Conservation (phyloP, 2,797 vertebrate species). For the Pangasius mekongensis region DNA sequence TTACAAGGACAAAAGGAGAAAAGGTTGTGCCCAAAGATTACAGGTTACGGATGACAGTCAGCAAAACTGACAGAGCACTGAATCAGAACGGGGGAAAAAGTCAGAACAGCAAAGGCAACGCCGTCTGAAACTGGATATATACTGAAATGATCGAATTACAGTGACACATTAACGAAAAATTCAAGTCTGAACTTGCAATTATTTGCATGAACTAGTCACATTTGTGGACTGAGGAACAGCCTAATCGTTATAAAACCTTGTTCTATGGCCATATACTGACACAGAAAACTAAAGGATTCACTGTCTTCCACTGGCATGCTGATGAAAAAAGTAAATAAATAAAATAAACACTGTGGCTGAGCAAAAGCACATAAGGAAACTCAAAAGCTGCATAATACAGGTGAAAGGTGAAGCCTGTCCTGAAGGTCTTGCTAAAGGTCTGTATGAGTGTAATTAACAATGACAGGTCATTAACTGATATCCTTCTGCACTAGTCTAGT, state of each 20-base stretch:
- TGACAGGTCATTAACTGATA: slow-evolving; percentile 33
- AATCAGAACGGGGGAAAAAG: neutral
- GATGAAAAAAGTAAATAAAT: slow-evolving; percentile 17
- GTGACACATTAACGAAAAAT: neutral
- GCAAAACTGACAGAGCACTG: neutral
- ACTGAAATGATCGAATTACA: slow-evolving; percentile 23
- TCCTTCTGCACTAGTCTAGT: slow-evolving; percentile 44
- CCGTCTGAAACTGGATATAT: neutral
- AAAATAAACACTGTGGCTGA: slow-evolving; percentile 33
- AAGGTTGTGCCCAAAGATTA: slow-evolving; percentile 49
- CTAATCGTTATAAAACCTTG: slow-evolving; percentile 1
- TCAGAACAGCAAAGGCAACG: neutral
- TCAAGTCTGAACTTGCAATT: slow-evolving; percentile 5
- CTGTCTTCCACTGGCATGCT: neutral
- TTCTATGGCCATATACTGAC: slow-evolving; percentile 27
- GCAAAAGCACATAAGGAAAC: slow-evolving; percentile 23
- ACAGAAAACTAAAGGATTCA: neutral
- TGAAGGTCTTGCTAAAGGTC: neutral
- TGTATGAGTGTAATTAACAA: neutral
- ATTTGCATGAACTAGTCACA: slow-evolving; percentile 13
- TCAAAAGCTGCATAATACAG: slow-evolving; percentile 8
- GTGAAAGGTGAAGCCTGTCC: slow-evolving; percentile 10
- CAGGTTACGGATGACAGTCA: slow-evolving; percentile 20
- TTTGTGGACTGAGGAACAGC: slow-evolving; percentile 3
- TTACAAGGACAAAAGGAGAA: slow-evolving; percentile 80